Evolutionary conservation across 2,888 invertebrate genomes (phyloP).

Genomic region (Mesorhabditis spiculigera): DNA sequence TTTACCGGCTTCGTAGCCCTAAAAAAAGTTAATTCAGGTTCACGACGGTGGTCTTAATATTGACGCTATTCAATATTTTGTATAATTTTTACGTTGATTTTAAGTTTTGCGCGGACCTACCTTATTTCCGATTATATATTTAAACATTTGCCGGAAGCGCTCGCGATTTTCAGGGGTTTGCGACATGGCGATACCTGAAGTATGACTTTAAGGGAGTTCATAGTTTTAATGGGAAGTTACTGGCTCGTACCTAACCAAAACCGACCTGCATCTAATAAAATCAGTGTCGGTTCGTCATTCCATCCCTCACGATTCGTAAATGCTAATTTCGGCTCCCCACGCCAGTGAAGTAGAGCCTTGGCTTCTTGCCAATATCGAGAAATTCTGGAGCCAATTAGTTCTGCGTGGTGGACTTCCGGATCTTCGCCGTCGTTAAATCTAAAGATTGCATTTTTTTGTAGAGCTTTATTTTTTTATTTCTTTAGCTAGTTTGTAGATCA

Average conservation of each 20-base stretch:
- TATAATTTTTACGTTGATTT: background rate
- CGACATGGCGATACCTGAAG: background rate
- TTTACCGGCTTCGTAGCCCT: constrained; percentile 3
- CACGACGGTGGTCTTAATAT: no score
- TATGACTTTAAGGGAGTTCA: background rate
- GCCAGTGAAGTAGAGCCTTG: no score
- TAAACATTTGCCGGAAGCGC: constrained; percentile 1
- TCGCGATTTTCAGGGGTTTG: background rate
- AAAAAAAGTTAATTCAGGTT: background rate
- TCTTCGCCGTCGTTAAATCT: background rate
- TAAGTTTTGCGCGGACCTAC: background rate
- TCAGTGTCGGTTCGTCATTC: background rate
- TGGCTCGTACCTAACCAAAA: background rate
- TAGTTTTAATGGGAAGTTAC: no score
- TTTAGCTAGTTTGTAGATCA: no score
- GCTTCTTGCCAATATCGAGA: no score
- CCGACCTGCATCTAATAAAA: constrained; percentile 1
- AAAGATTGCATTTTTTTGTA: background rate
- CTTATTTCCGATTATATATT: background rate
- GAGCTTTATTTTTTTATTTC: no score
- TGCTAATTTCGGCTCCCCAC: no score
- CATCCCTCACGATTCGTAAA: no score
- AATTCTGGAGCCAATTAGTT: no score
- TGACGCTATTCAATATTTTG: background rate
- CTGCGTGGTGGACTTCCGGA: background rate